These are phyloP conservation scores for Xanthia icteritia DNA, from an alignment of 2,888 invertebrate species.

Conservation along the genomic window DNA sequence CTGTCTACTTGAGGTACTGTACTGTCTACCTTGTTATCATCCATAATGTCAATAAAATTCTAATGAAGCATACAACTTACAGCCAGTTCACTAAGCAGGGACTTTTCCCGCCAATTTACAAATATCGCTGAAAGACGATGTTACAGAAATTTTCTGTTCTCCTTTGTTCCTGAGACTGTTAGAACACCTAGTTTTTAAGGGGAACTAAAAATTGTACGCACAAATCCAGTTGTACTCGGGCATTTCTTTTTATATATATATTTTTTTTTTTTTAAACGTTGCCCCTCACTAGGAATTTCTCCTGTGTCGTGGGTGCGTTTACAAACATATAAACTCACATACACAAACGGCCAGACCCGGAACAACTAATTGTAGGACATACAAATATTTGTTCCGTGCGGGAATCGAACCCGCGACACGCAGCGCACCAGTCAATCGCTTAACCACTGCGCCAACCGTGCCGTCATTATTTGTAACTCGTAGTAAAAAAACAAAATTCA, in stretches of 20 bases:
- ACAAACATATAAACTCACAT: too few relatives aligned
- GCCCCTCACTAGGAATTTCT: too few relatives aligned
- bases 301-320: too few relatives aligned
- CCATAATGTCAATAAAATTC: not conserved
- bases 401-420: too few relatives aligned
- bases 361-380: too few relatives aligned
- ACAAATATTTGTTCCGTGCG: too few relatives aligned
- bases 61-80: not conserved
- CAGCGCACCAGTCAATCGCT: too few relatives aligned
- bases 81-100: not conserved
- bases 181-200: not conserved
- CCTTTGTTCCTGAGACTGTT: not conserved
- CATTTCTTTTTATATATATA: too few relatives aligned
- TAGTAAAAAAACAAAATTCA: not conserved
- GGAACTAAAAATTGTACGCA: not conserved
- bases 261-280: too few relatives aligned
- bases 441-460: too few relatives aligned
- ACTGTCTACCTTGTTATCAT: constrained; percentile 7
- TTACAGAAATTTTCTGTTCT: not conserved
- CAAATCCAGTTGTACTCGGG: not conserved
- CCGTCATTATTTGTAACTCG: not conserved
- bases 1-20: constrained; percentile 91
- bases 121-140: not conserved
- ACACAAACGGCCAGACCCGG: too few relatives aligned
- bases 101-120: constrained; percentile 13